Evolutionary conservation across 2,888 invertebrate species (phyloP), one percentile per base, ranked within the genome.

Genomic region (Syrphus vitripennis): DNA sequence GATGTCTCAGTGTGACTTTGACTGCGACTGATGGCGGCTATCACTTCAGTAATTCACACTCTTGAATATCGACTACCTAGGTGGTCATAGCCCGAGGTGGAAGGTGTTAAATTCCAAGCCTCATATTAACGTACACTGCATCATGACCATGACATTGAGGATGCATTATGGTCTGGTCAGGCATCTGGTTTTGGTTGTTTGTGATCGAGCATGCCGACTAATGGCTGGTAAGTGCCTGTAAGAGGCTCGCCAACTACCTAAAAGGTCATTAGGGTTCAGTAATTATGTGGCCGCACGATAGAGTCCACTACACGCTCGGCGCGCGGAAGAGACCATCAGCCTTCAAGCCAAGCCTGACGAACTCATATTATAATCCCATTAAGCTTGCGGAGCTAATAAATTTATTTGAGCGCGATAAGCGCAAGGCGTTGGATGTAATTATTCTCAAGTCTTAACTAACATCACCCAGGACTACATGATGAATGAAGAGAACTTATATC

Each of bases 361-460:
- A 71, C 77, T 74, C 86, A 69, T 86, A 86, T 86, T 86, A 86
- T 78, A 86, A 86, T 86, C 82, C 82, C 86, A 86, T 86, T 82
- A 86, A 76, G 65, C 63, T 75, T 70, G 72, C 40, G 63, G 48
- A 57, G 42, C 82, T 82, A 82, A 78, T 78, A 86, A 82, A 86
- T 86, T 86, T 86, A 82, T 86, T 86, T 78, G 74, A 69, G 74
- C 57, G 57, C 70, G 82, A 86, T 82, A 86, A 76, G 72, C 75
- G 45, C 84, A 59, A 76, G 80, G 76, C 84, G 80, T 76, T 55
- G 71, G 76, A 53, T 76, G 37, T 57, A 72, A 76, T 80, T 84
- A 71, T 83, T 81, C 40, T 31, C 71, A 69, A 57, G n/a, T n/a
- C n/a, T n/a, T n/a, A n/a, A 7, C 40, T 12, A 55, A 3, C 24